Conservation (phyloP, 1,140 invertebrate species). For the Protaetia brevitarsis region DNA sequence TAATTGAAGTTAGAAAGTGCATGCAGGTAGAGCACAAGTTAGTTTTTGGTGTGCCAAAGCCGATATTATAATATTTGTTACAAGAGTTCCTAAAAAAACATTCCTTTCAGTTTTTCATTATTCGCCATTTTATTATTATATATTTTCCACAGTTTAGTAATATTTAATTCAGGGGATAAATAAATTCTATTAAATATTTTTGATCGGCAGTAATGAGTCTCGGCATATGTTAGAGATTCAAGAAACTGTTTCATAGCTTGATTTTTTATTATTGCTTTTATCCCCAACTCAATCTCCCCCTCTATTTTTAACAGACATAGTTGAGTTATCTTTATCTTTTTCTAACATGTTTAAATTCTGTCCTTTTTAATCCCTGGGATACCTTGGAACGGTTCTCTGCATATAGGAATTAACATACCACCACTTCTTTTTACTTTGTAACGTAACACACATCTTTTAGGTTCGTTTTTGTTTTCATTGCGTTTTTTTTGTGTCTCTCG, state of each 20-base stretch:
- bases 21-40: conserved; percentile 35
- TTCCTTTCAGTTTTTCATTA: background rate
- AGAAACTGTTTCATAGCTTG: conserved; percentile 12
- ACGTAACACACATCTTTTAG: background rate
- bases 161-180: conserved; percentile 8
- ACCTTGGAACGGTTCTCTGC: background rate
- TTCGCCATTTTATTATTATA: background rate
- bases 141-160: background rate
- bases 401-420: background rate
- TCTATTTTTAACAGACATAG: background rate
- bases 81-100: conserved; percentile 19
- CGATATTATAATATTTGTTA: background rate
- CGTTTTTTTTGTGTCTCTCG: background rate
- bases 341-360: background rate
- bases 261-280: conserved; percentile 18
- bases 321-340: background rate
- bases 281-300: background rate
- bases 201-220: conserved; percentile 12
- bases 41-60: conserved; percentile 29
- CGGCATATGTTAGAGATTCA: background rate
- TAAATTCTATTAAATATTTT: background rate
- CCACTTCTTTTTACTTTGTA: background rate
- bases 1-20: conserved; percentile 26
- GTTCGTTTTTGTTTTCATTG: background rate
- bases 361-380: background rate